Percentiles rank a stretch among this genome's conserved stretches.
These are phyloP conservation scores for Diaperis boleti DNA, from an alignment of 2,888 invertebrate species.

Conservation along the genomic window DNA sequence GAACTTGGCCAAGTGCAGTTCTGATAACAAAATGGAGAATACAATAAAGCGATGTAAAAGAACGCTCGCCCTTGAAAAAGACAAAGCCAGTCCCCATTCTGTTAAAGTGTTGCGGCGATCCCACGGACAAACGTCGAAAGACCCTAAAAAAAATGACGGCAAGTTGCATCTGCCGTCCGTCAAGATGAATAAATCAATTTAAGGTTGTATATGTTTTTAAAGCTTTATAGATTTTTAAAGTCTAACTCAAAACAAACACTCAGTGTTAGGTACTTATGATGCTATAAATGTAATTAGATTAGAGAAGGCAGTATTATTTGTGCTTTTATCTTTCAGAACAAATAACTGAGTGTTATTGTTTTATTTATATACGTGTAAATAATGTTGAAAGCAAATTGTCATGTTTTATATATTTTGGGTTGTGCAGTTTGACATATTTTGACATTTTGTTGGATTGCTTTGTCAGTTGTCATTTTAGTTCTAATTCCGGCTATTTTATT, in stretches of 20 bases:
- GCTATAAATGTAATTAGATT: conserved; percentile 39
- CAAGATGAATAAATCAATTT: conserved; percentile 55
- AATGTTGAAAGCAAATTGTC: conserved; percentile 32
- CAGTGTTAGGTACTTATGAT: conserved; percentile 41
- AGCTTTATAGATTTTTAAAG: conserved; percentile 27
- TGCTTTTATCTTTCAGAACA: conserved; percentile 9
- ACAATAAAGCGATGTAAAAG: conserved; percentile 61
- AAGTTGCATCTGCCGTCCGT: conserved; percentile 55
- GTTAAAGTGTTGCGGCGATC: conserved; percentile 62
- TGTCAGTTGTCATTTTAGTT: too few species aligned
- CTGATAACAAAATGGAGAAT: conserved; percentile 48
- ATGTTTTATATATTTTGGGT: too few species aligned
- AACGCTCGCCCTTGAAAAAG: conserved; percentile 60
- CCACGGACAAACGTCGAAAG: conserved; percentile 51
- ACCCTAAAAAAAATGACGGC: conserved; percentile 46
- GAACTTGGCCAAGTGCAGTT: conserved; percentile 37
- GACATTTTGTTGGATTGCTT: too few species aligned
- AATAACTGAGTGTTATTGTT: conserved; percentile 35
- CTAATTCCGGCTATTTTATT: too few species aligned
- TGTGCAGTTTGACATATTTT: too few species aligned
- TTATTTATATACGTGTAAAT: conserved; percentile 14
- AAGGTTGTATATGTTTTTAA: conserved; percentile 39
- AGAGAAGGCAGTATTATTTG: conserved; percentile 38
- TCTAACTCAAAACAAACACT: conserved; percentile 31
- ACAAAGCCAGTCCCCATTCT: conserved; percentile 60